A percentile compares a stretch with the other conserved stretches of the same genome.
Evolutionary conservation across 1,140 invertebrate genomes (phyloP).

Genomic region (Gonioctena quinquepunctata): DNA sequence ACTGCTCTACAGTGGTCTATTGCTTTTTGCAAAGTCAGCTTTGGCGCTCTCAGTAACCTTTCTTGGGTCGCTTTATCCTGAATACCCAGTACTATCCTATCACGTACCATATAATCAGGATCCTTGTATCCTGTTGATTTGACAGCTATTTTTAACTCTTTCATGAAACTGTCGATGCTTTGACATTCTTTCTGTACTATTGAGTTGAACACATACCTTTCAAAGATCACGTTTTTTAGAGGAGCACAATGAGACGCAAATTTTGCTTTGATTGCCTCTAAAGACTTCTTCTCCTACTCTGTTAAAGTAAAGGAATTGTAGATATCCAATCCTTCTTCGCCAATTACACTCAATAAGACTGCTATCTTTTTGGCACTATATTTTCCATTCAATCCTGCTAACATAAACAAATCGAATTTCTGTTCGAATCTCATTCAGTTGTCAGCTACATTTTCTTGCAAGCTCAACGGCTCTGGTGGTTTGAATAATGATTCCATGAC

Average conservation of each 20-base stretch:
- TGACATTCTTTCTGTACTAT: conserved; percentile 41
- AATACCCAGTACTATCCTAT: conserved; percentile 13
- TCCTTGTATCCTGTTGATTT: conserved; percentile 36
- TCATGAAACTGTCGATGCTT: conserved; percentile 40
- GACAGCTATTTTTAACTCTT: conserved; percentile 36
- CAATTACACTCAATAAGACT: no score
- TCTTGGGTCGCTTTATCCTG: neutral
- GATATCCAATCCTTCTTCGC: no score
- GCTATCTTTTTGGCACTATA: no score
- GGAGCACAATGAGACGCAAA: conserved; percentile 40
- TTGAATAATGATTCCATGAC: no score
- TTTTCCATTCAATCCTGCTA: no score
- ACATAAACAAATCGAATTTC: no score
- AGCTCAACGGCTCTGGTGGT: no score
- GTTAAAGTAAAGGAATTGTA: no score
- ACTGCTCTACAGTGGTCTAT: neutral
- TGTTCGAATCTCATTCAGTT: no score
- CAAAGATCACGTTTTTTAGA: conserved; percentile 40
- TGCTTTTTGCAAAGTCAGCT: conserved; percentile 25
- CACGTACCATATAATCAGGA: conserved; percentile 25
- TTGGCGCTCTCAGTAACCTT: conserved; percentile 1
- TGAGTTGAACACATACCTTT: conserved; percentile 37
- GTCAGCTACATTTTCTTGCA: no score
- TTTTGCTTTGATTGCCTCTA: neutral
- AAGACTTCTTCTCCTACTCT: no score